Conservation (phyloP, 2,113 vertebrate genomes). For the Halichoeres trimaculatus region DNA sequence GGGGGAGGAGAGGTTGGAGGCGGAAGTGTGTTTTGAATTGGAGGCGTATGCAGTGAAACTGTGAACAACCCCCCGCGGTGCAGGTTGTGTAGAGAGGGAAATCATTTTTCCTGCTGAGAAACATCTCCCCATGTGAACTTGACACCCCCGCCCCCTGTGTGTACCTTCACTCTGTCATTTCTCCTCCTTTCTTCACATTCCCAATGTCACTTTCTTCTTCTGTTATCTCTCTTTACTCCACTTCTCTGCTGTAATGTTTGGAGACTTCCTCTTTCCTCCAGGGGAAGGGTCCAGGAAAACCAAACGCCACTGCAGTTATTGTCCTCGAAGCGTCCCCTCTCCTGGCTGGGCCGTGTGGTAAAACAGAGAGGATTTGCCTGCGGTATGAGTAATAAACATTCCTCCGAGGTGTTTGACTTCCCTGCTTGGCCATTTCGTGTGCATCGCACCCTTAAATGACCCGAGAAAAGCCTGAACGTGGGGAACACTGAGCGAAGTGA, state of each 20-base stretch:
- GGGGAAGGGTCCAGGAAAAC: not conserved
- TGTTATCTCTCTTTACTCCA: not conserved
- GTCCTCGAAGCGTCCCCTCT: slow-evolving; percentile 17
- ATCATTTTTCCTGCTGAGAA: slow-evolving; percentile 72
- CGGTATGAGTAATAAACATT: slow-evolving; percentile 44
- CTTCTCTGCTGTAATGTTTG: slow-evolving; percentile 8
- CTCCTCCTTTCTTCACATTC: slow-evolving; percentile 38
- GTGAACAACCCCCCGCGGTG: slow-evolving; percentile 74
- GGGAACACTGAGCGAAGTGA: slow-evolving; percentile 48
- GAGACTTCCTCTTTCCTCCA: slow-evolving; percentile 19
- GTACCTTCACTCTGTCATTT: slow-evolving; percentile 36
- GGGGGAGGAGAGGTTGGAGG: slow-evolving; percentile 51
- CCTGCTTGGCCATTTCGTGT: slow-evolving; percentile 44
- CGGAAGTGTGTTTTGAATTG: slow-evolving; percentile 66
- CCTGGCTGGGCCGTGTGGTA: slow-evolving; percentile 2
- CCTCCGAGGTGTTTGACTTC: slow-evolving; percentile 37
- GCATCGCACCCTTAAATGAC: slow-evolving; percentile 43
- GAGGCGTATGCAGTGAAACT: slow-evolving; percentile 55
- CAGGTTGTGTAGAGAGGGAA: slow-evolving; percentile 70
- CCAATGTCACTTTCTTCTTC: slow-evolving; percentile 15
- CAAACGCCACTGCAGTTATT: slow-evolving; percentile 4
- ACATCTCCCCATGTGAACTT: slow-evolving; percentile 62
- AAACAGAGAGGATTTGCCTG: slow-evolving; percentile 28
- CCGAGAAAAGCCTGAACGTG: slow-evolving; percentile 37
- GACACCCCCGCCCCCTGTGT: slow-evolving; percentile 27